Evolutionary conservation across 2,113 vertebrate species (phyloP).

Genomic region (Dunckerocampus dactyliophorus): DNA sequence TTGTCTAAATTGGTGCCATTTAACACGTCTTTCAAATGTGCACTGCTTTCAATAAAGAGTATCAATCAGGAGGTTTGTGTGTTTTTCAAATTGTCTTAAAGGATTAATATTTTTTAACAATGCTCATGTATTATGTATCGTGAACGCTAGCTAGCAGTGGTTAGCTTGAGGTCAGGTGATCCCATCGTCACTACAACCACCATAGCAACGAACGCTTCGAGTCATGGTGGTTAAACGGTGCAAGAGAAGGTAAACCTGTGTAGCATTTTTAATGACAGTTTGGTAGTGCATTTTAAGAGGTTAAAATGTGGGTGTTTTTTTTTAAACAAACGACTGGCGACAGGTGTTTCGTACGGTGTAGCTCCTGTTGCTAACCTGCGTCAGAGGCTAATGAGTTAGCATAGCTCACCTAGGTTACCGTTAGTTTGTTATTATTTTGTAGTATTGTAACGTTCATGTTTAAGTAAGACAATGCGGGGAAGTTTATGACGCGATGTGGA

Average conservation of each 20-base stretch:
- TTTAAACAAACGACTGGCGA: not conserved
- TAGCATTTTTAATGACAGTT: not conserved
- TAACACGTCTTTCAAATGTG: not conserved
- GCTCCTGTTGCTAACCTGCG: conserved; percentile 29
- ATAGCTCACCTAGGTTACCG: conserved; percentile 22
- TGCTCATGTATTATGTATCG: not conserved
- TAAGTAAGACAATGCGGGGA: too few species aligned
- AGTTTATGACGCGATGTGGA: too few species aligned
- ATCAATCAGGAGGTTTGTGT: too few species aligned
- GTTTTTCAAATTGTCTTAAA: not conserved
- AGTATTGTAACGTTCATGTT: not conserved
- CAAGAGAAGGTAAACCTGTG: not conserved
- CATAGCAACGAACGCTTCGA: not conserved
- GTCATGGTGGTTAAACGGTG: not conserved
- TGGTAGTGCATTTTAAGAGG: not conserved
- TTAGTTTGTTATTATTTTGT: not conserved
- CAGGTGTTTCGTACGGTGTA: not conserved
- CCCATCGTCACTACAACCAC: not conserved
- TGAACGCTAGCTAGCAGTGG: too few species aligned
- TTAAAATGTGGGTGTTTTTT: too few species aligned
- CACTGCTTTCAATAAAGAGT: not conserved
- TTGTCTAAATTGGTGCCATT: not conserved
- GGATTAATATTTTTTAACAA: not conserved
- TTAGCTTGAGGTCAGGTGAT: not conserved
- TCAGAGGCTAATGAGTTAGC: conserved; percentile 45